Evolutionary conservation across 2,888 invertebrate genomes (phyloP).

Genomic region (Temnothorax unifasciatus): DNA sequence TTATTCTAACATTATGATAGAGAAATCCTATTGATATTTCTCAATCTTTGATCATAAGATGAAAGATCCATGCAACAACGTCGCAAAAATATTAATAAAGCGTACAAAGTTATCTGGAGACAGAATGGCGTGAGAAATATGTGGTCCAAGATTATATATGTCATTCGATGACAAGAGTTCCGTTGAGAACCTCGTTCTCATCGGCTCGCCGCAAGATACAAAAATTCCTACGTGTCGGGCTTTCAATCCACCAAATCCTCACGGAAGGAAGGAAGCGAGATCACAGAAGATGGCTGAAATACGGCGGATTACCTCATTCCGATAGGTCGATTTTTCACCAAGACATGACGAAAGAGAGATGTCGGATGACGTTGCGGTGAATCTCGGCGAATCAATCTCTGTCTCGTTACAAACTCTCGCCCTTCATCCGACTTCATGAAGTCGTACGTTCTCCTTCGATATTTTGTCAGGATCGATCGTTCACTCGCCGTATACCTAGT

Average conservation of each 20-base stretch:
- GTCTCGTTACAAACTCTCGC: conserved; percentile 42
- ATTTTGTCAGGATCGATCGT: conserved; percentile 48
- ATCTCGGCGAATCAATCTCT: conserved; percentile 54
- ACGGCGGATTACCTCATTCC: conserved; percentile 43
- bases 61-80: neutral
- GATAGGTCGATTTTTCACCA: conserved; percentile 54
- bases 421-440: conserved; percentile 36
- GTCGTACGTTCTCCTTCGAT: conserved; percentile 45
- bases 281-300: conserved; percentile 24
- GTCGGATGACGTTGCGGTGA: conserved; percentile 52
- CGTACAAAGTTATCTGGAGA: neutral
- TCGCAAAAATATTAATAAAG: neutral
- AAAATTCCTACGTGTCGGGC: conserved; percentile 11
- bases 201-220: conserved; percentile 9
- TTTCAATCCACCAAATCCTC: conserved; percentile 51
- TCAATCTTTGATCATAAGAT: neutral
- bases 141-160: neutral
- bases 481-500: neutral
- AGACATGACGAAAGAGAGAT: conserved; percentile 46
- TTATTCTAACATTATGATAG: neutral
- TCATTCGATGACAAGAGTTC: neutral
- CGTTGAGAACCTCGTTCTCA: conserved; percentile 18
- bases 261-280: conserved; percentile 16
- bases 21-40: neutral
- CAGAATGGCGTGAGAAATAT: conserved; percentile 2